Percentiles rank a stretch among this genome's conserved stretches.
Evolutionary conservation across 23 tunicate species (phyloP).

Genomic region (Clavelina lepadiformis): DNA sequence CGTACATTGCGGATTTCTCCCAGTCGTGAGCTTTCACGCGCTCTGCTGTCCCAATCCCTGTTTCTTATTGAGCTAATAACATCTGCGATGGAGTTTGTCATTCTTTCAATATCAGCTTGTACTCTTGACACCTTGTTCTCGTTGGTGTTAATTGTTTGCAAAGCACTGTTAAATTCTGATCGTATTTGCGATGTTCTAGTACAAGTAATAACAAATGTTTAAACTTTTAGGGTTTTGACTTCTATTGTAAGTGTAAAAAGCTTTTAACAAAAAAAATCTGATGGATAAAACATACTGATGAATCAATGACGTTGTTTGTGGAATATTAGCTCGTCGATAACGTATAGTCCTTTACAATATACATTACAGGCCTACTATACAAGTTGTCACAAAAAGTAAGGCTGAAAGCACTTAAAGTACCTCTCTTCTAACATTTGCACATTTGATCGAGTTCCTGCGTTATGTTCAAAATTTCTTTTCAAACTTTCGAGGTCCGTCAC

Average conservation of each 20-base stretch:
- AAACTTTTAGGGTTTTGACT: too few species aligned
- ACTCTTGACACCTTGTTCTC: slow-evolving; percentile 43
- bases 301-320: too few species aligned
- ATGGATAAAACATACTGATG: too few species aligned
- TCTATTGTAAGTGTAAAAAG: too few species aligned
- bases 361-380: too few species aligned
- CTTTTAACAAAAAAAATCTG: too few species aligned
- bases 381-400: too few species aligned
- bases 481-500: slow-evolving; percentile 15
- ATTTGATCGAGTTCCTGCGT: too few species aligned
- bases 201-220: neutral
- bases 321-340: too few species aligned
- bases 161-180: neutral
- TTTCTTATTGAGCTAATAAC: slow-evolving; percentile 1
- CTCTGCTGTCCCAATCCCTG: neutral
- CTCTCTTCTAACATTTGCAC: too few species aligned
- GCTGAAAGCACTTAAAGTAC: too few species aligned
- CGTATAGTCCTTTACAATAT: too few species aligned
- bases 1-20: slow-evolving; percentile 27
- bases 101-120: slow-evolving; percentile 30
- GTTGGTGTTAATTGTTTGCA: slow-evolving; percentile 25
- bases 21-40: slow-evolving; percentile 41
- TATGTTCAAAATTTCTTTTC: slow-evolving; percentile 30
- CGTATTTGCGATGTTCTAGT: slow-evolving; percentile 4
- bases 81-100: slow-evolving; percentile 10